Conservation (phyloP, 1,140 invertebrate genomes). For the Protaetia brevitarsis region DNA sequence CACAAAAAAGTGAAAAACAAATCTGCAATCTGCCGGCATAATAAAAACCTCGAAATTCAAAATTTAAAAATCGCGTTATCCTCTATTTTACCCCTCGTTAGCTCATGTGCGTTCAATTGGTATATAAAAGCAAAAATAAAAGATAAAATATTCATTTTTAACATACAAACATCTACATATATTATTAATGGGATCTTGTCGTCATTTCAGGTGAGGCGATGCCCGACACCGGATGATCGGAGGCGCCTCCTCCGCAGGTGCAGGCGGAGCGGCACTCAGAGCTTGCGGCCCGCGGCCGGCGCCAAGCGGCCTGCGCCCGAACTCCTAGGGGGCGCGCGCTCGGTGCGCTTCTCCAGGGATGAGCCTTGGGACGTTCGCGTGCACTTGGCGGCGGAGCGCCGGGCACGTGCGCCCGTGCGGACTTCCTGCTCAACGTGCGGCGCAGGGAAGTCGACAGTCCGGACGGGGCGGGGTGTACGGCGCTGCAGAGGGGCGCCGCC, state of each 20-base stretch:
- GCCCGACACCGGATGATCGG: slow-evolving; percentile 38
- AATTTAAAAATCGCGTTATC: no score
- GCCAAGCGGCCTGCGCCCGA: slow-evolving; percentile 51
- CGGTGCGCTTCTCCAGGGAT: slow-evolving; percentile 45
- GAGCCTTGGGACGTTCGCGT: slow-evolving; percentile 44
- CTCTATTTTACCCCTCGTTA: no score
- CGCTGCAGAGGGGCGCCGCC: slow-evolving; percentile 77
- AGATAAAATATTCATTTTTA: no score
- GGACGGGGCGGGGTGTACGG: slow-evolving; percentile 61
- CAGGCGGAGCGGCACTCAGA: slow-evolving; percentile 53
- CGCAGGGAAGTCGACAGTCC: slow-evolving; percentile 46
- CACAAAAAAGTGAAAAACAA: no score
- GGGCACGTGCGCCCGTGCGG: slow-evolving; percentile 47
- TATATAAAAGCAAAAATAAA: no score
- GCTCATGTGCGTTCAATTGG: no score
- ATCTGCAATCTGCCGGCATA: no score
- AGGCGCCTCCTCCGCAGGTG: slow-evolving; percentile 25
- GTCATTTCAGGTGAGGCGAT: no score
- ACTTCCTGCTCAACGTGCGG: slow-evolving; percentile 49
- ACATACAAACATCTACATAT: no score
- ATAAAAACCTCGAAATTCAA: no score
- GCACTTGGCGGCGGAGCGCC: slow-evolving; percentile 48
- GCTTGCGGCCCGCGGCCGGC: slow-evolving; percentile 54
- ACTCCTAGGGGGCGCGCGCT: slow-evolving; percentile 48
- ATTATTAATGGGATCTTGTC: no score